Evolutionary conservation across 2,888 invertebrate genomes (phyloP), one percentile per base, ranked within the genome.

Genomic region (Dryococelus australis): DNA sequence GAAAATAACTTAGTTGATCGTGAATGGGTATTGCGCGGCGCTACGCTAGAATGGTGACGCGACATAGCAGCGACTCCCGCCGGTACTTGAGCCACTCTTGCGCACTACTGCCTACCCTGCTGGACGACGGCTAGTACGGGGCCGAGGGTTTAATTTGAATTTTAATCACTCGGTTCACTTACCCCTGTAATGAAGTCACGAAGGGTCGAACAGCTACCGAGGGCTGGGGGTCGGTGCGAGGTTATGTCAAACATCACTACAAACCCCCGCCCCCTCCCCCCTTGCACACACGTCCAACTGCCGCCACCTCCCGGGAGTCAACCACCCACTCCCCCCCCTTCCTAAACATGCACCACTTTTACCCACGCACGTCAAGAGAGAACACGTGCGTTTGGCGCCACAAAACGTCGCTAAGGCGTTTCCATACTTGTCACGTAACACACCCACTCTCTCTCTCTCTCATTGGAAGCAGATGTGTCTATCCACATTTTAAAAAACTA

Each of bases 91-190:
- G 65, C n/a, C 65, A 24, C n/a, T 65, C 65, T 65, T 65, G 65
- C 65, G 65, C 65, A 24, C 65, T 8, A 6, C 10, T 47, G 1
- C 47, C 47, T 0, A 16, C 47, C 13, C 3, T 6, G 65, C 13
- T 65, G 65, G 65, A 65, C 65, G 65, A n/a, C 1, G 65, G 65
- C 65, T n/a, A n/a, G 65, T 47, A 2, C 65, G n/a, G 24, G 6
- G 65, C 65, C 65, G 65, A 65, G 65, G 65, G 51, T 86, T 86
- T 86, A 86, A 86, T 86, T 86, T 86, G 86, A 86, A 86, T 86
- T 86, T 86, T 86, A 86, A 86, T 86, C 86, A 86, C 86, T 43
- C 86, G 86, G 81, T 81, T 81, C 43, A 83, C 86, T 86, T 81
- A 83, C 47, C 86, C 43, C 86, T 47, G 86, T 86, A 86, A 86